Conservation (phyloP, 2,113 vertebrate species). For the Perca flavescens region DNA sequence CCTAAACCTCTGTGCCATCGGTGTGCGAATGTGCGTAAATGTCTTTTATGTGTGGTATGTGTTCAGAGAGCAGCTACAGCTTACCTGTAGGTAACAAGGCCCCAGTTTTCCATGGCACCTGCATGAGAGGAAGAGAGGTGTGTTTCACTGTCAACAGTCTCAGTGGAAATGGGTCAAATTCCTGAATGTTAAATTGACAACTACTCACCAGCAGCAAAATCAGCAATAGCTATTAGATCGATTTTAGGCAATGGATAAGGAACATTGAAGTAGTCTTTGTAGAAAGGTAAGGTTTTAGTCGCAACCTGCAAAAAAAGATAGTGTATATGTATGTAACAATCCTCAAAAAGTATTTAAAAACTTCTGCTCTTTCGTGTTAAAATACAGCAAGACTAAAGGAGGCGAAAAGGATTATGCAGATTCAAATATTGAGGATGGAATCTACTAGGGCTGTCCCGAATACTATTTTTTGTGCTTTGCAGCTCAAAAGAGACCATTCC, state of each 20-base stretch:
- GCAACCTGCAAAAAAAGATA: conserved; percentile 89
- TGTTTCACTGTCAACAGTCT: not conserved
- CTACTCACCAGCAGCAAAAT: conserved; percentile 97
- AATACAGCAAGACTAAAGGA: not conserved
- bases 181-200: conserved; percentile 7
- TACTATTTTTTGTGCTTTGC: too few relatives aligned
- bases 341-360: not conserved
- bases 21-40: too few relatives aligned
- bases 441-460: too few relatives aligned
- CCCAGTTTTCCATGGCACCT: conserved; percentile 99
- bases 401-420: not conserved
- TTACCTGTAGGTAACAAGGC: conserved; percentile 99
- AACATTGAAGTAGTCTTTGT: conserved; percentile 99
- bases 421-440: not conserved
- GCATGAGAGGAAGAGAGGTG: conserved; percentile 15
- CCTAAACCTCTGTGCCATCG: too few relatives aligned
- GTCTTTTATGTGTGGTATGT: too few relatives aligned
- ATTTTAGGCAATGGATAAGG: conserved; percentile 99
- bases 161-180: conserved; percentile 26
- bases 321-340: not conserved
- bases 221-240: conserved; percentile 99
- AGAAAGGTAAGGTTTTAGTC: conserved; percentile 99
- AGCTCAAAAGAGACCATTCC: too few relatives aligned
- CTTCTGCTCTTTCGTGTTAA: not conserved
- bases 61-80: not conserved